Evolutionary conservation across 2,797 vertebrate genomes (phyloP), one percentile per base, ranked within the genome.

Genomic region (Silurus aristotelis): DNA sequence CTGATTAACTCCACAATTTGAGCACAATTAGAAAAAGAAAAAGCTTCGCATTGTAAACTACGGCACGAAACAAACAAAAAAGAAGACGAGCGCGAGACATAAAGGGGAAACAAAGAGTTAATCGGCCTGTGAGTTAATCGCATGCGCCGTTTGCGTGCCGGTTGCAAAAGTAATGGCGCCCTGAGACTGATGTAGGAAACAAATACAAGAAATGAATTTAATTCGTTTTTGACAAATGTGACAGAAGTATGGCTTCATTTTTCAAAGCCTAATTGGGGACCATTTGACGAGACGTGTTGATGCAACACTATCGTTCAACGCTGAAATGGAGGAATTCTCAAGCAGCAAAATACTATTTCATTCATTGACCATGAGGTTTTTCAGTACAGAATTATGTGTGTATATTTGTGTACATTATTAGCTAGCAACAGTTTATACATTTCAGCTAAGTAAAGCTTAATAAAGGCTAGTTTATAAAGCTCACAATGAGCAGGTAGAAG

Each of bases 1-100:
- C 92, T 93, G 93, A 95, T 95, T 94, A 94, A 93, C 90, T 89
- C 91, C 88, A 87, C 90, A 93, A 93, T 95, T 94, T 90, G 94
- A 94, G 93, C 89, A 89, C 92, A 94, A 94, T 95, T 94, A 93
- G 89, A 90, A 92, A 93, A 93, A 93, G 8, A 52, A 52, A 7
- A 52, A 52, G 48, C 48, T 7, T 10, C 52, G 48, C 20, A 48
- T 38, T 68, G 61, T 67, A 84, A 78, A 61, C 48, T 7, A 52
- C 48, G 10, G 31, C 22, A 63, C 60, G 58, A 8, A 66, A 31
- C 66, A 67, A 38, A 64, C 48, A 78, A 64, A 58, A 56, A 1
- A 0, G 15, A 17, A 70, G 15, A 61, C 38, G 61, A 64, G 22
- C 15, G 6, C 22, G 20, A 64, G 61, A 27, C 48, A 52, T 2